Conservation (phyloP, 2,888 invertebrate species). For the Agriotes lineatus region DNA sequence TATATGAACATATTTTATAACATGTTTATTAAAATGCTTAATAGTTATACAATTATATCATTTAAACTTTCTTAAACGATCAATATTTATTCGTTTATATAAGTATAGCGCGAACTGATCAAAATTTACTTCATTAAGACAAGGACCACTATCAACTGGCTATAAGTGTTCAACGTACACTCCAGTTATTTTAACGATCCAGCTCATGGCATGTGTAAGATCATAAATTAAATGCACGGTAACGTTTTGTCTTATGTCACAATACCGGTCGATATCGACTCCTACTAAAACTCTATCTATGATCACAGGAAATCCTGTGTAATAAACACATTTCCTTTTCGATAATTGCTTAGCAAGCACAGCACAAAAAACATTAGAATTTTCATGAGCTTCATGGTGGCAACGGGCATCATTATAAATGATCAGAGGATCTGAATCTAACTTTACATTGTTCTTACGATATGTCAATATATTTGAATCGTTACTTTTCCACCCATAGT, state of each 20-base stretch:
- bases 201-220: neutral
- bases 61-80: too few species aligned
- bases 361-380: slow-evolving; percentile 21
- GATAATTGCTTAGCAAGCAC: neutral
- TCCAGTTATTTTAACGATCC: slow-evolving; percentile 4
- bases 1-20: too few species aligned
- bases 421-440: neutral
- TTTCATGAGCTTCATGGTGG: neutral
- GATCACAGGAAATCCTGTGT: slow-evolving; percentile 18
- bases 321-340: neutral
- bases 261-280: slow-evolving; percentile 4
- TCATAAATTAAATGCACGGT: slow-evolving; percentile 21
- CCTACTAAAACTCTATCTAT: slow-evolving; percentile 14
- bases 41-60: too few species aligned
- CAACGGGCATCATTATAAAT: slow-evolving; percentile 8
- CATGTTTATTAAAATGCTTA: too few species aligned
- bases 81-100: too few species aligned
- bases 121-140: too few species aligned
- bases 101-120: too few species aligned
- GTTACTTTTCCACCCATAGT: slow-evolving; percentile 27
- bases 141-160: too few species aligned
- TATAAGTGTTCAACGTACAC: neutral
- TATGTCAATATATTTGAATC: slow-evolving; percentile 3
- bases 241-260: neutral
- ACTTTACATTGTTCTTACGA: slow-evolving; percentile 7